A percentile compares a stretch with the other conserved stretches of the same genome.
These are phyloP conservation scores for Calycopis cecrops DNA, from an alignment of 1,140 invertebrate species.

Conservation along the genomic window DNA sequence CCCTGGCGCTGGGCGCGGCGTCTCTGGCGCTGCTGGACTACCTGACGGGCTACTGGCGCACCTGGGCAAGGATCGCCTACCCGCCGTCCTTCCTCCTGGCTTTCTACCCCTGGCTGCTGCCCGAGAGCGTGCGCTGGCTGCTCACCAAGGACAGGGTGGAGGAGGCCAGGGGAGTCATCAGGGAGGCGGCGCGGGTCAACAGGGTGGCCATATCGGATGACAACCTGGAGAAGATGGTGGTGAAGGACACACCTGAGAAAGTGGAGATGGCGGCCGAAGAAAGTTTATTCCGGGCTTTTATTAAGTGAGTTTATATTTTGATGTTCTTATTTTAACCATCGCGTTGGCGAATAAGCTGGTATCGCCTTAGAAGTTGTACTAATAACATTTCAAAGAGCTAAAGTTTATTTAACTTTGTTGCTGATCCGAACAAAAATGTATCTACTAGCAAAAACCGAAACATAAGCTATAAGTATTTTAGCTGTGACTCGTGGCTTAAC, in stretches of 20 bases:
- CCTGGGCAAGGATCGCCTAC: slow-evolving; percentile 81
- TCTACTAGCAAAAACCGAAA: too few species aligned
- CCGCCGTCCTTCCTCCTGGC: slow-evolving; percentile 80
- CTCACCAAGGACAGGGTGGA: slow-evolving; percentile 80
- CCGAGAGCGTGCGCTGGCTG: slow-evolving; percentile 85
- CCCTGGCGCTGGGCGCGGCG: slow-evolving; percentile 80
- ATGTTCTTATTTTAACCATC: neutral
- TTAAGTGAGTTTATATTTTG: slow-evolving; percentile 41
- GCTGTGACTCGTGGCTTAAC: too few species aligned
- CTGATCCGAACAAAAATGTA: too few species aligned
- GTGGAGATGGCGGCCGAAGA: slow-evolving; percentile 41
- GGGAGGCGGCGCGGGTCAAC: slow-evolving; percentile 80
- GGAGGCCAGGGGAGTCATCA: slow-evolving; percentile 78
- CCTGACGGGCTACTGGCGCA: slow-evolving; percentile 82
- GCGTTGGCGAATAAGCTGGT: neutral
- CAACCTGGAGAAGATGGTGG: slow-evolving; percentile 68
- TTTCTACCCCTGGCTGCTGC: slow-evolving; percentile 79
- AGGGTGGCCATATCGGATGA: slow-evolving; percentile 75
- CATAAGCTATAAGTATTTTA: too few species aligned
- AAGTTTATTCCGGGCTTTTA: slow-evolving; percentile 45
- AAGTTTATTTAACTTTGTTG: too few species aligned
- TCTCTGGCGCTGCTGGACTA: slow-evolving; percentile 81
- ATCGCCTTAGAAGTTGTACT: neutral
- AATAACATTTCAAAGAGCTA: too few species aligned
- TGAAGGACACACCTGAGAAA: slow-evolving; percentile 37